Base-by-base conservation (phyloP, 2,113 vertebrate species). In the Agapornis roseicollis region DNA sequence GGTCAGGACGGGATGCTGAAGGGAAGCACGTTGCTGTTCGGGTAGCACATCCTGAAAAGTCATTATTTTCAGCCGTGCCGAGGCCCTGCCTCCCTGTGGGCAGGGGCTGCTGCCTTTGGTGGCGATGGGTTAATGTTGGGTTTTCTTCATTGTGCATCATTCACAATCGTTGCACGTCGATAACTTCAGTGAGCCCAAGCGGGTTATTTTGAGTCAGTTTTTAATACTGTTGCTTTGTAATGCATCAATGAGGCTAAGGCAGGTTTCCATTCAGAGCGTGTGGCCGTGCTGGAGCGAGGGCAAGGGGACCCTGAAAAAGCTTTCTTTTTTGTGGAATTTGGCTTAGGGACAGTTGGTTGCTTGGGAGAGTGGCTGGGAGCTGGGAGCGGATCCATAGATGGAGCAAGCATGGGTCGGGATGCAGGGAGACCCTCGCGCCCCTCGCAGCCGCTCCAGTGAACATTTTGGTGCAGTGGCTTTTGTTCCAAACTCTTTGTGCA, bases 401-500 rank as follows among this genome's bases (percentile, higher is more conserved):
- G 56, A 24, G 55, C 55, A 4, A 58, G 20, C 20, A n/a, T 22
- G 55, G 55, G 22, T 58, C 6, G 33, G 56, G 56, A 58, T 58
- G 56, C 33, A 58, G 56, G 56, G 56, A 58, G 81, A 29, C 77
- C 78, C 63, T 61, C 12, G 83, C 15, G 88, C 72, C 29, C 37
- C 50, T 78, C 82, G 17, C 50, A 20, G 70, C 88, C 56, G 31
- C 31, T 76, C 63, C n/a, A 68, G 66, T 77, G 68, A 10, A 2
- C 96, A 20, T 41, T 46, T 89, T 19, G 94, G 69, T 20, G 80
- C 73, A 4, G n/a, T 11, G 80, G 94, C 94, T 95, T 95, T 97
- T 97, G 96, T 97, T 96, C 93, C 93, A 4, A 80, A 72, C 78
- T 89, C 96, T 96, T 96, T 94, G 94, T 95, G 89, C 80, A 42